Percentiles rank a stretch among this genome's conserved stretches.
Evolutionary conservation across 2,888 invertebrate species (phyloP).

Genomic region (Cancer borealis): DNA sequence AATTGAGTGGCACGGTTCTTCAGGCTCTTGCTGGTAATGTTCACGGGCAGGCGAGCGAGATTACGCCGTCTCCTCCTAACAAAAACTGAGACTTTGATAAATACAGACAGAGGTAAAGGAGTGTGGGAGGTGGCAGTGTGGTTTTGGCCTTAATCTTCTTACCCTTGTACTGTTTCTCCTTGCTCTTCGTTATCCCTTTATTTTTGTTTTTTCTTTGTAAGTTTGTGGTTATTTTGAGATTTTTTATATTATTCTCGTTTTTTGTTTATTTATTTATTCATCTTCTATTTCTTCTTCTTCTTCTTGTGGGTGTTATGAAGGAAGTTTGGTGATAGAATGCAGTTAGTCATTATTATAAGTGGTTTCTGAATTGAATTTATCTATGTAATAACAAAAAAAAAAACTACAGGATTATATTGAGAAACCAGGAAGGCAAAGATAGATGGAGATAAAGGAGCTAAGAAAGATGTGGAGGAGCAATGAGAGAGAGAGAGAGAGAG

Average conservation of each 20-base stretch:
- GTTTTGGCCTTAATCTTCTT: conserved; percentile 23
- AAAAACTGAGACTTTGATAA: conserved; percentile 47
- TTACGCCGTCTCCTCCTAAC: not conserved
- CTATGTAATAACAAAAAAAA: too few species aligned
- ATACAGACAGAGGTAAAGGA: conserved; percentile 36
- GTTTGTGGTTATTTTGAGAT: not conserved
- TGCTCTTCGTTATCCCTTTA: not conserved
- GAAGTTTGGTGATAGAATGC: not conserved
- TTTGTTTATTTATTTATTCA: not conserved
- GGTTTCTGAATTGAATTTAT: too few species aligned
- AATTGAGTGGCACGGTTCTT: conserved; percentile 13
- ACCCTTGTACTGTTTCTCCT: not conserved
- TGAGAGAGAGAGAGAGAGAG: too few species aligned
- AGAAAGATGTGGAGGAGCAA: not conserved
- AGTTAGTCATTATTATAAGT: not conserved
- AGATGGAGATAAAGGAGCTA: not conserved
- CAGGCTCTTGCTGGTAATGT: not conserved
- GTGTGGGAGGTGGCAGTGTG: not conserved
- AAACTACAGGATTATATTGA: too few species aligned
- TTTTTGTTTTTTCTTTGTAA: not conserved
- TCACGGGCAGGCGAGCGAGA: not conserved
- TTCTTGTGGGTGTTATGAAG: not conserved
- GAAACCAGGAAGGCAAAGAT: not conserved
- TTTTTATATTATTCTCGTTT: not conserved
- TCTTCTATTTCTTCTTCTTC: not conserved